Evolutionary conservation across 1,140 invertebrate genomes (phyloP), one percentile per base, ranked within the genome.

Genomic region (Anastrepha obliqua): DNA sequence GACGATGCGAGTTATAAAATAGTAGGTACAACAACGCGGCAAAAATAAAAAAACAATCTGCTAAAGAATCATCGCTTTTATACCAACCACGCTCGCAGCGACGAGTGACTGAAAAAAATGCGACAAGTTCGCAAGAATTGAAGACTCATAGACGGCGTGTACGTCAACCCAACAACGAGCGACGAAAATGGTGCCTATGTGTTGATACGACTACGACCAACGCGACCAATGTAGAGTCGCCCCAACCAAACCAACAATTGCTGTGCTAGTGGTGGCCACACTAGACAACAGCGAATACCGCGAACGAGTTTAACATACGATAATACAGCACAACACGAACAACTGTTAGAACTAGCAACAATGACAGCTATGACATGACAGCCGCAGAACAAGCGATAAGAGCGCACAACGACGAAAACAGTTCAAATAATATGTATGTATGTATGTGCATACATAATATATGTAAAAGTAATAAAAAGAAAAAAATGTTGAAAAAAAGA

Each of bases 231-330:
- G 51, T 55, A 55, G 51, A 55, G 51, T 55, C 51, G 51, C 51
- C 51, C 51, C 51, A 55, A 55, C 6, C 51, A 55, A 55, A 55
- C 6, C 51, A 55, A 11, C 11, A 55, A 55, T 55, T 55, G 51
- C 6, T 55, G 51, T 55, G 51, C 51, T 55, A 11, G 51, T 55
- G 51, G 51, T 55, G 2, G 51, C 51, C 51, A 55, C 51, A 55
- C 6, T 55, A 55, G 51, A 55, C 51, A 55, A 55, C 51, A 55
- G 51, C 51, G 51, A 55, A 55, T 55, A 55, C 51, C 51, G 51
- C 74, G 74, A 55, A 81, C 47, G 74, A 81, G 44, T 81, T 81
- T 51, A 81, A 81, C 47, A 81, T 81, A 81, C 55, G 74, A 81
- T n/a, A 81, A 81, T n/a, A 81, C 20, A 81, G n/a, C 29, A 55